These are phyloP conservation scores for Drosophila ficusphila DNA, from an alignment of 1,140 invertebrate genomes.

Conservation along the genomic window DNA sequence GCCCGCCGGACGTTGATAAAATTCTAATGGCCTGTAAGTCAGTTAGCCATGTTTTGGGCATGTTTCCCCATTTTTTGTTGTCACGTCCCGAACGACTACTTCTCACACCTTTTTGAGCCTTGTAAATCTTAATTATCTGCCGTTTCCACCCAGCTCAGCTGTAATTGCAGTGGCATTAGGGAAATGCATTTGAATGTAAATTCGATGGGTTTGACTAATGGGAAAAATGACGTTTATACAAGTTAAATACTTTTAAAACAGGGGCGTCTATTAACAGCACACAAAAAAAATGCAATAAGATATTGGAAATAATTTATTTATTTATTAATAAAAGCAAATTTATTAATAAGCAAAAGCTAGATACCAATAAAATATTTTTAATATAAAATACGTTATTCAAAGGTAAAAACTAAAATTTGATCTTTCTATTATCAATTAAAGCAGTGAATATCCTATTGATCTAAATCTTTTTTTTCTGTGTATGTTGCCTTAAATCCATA, in stretches of 20 bases:
- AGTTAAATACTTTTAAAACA: too few relatives aligned
- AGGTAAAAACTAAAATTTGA: too few relatives aligned
- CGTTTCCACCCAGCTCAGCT: slow-evolving; percentile 35
- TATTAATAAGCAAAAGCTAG: too few relatives aligned
- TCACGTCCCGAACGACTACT: slow-evolving; percentile 56
- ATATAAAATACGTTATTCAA: too few relatives aligned
- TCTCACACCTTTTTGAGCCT: slow-evolving; percentile 51
- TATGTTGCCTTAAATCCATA: slow-evolving; percentile 11
- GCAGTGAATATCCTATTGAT: too few relatives aligned
- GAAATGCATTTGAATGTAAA: slow-evolving; percentile 43
- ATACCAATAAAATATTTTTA: too few relatives aligned
- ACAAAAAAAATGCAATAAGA: too few relatives aligned
- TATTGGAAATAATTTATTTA: too few relatives aligned
- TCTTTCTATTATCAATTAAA: too few relatives aligned
- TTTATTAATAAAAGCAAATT: too few relatives aligned
- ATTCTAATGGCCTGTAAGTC: slow-evolving; percentile 52
- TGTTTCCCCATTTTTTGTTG: slow-evolving; percentile 44
- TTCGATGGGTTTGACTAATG: slow-evolving; percentile 4
- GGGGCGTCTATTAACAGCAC: too few relatives aligned
- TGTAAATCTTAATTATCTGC: slow-evolving; percentile 40
- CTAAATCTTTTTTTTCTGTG: too few relatives aligned
- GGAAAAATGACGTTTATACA: not conserved
- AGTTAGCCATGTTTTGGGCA: slow-evolving; percentile 13
- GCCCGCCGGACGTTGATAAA: slow-evolving; percentile 56
- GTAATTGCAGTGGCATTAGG: slow-evolving; percentile 28